Percentiles rank a stretch among this genome's conserved stretches.
Evolutionary conservation across 1,140 invertebrate genomes (phyloP).

Genomic region (Drosophila bifasciata): DNA sequence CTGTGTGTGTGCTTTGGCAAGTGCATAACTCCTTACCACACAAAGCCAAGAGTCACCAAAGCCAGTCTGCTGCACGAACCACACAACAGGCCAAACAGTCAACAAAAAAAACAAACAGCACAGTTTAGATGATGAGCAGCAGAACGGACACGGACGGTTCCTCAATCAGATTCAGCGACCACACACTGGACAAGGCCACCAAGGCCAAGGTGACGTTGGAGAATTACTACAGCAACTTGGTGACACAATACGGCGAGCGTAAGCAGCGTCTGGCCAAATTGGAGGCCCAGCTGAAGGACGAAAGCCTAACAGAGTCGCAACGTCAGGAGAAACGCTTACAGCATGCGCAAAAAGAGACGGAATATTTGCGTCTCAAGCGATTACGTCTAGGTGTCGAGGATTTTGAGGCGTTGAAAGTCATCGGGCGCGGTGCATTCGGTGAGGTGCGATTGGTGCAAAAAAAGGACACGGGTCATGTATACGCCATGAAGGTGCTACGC

Average conservation of each 20-base stretch:
- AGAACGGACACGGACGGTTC: slow-evolving; percentile 78
- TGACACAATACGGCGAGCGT: slow-evolving; percentile 98
- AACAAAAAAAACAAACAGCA: slow-evolving; percentile 35
- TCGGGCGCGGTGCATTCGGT: slow-evolving; percentile 98
- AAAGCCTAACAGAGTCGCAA: slow-evolving; percentile 93
- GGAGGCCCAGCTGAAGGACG: slow-evolving; percentile 97
- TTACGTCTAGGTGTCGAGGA: slow-evolving; percentile 98
- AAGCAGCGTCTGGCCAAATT: slow-evolving; percentile 96
- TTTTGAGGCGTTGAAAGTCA: slow-evolving; percentile 98
- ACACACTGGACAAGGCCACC: slow-evolving; percentile 99
- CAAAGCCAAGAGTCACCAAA: slow-evolving; percentile 32
- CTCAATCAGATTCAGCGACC: slow-evolving; percentile 94
- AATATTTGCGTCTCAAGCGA: slow-evolving; percentile 97
- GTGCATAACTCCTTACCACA: slow-evolving; percentile 58
- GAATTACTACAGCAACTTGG: slow-evolving; percentile 99
- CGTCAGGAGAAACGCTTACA: slow-evolving; percentile 95
- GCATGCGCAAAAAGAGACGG: slow-evolving; percentile 99
- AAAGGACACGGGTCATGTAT: slow-evolving; percentile 99
- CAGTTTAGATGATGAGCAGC: slow-evolving; percentile 83
- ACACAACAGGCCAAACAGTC: slow-evolving; percentile 10
- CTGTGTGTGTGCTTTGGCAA: slow-evolving; percentile 71
- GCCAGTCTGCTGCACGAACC: slow-evolving; percentile 14
- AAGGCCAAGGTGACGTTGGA: slow-evolving; percentile 99
- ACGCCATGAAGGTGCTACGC: slow-evolving; percentile 99
- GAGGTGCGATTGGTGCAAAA: slow-evolving; percentile 99